Evolutionary conservation across 2,113 vertebrate species (phyloP).

Genomic region (Bujurquina vittata): DNA sequence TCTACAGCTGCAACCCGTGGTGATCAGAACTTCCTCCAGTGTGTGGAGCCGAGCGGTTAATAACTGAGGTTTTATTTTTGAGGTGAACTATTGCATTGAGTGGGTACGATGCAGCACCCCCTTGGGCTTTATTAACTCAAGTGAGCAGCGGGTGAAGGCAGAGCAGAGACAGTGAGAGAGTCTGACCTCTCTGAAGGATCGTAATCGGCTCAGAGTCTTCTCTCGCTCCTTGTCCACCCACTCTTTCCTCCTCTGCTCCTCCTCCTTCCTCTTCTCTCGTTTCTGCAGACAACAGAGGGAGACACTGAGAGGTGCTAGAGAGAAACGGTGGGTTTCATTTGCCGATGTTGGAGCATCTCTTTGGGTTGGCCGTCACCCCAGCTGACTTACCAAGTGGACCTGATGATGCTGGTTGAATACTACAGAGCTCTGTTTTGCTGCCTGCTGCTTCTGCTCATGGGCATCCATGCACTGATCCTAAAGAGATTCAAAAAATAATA

Average conservation of each 20-base stretch:
- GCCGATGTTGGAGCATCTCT: not conserved
- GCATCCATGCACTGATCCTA: conserved; percentile 90
- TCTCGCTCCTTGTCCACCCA: conserved; percentile 92
- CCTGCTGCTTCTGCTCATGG: conserved; percentile 80
- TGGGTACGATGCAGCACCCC: not conserved
- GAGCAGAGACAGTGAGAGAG: conserved; percentile 2
- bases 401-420: conserved; percentile 86
- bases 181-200: conserved; percentile 90
- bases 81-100: conserved; percentile 7
- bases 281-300: conserved; percentile 83
- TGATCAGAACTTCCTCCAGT: not conserved
- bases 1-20: not conserved
- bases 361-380: conserved; percentile 36
- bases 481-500: conserved; percentile 34
- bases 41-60: not conserved
- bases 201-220: conserved; percentile 91
- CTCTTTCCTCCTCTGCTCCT: conserved; percentile 88
- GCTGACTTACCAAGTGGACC: conserved; percentile 87
- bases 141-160: not conserved
- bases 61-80: conserved; percentile 3
- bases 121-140: not conserved
- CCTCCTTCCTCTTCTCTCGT: conserved; percentile 89
- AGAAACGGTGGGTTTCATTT: not conserved
- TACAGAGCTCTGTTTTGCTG: conserved; percentile 75
- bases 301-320: conserved; percentile 27